A percentile compares a stretch with the other conserved stretches of the same genome.
Evolutionary conservation across 2,797 vertebrate genomes (phyloP).

Genomic region (Okamejei kenojei): DNA sequence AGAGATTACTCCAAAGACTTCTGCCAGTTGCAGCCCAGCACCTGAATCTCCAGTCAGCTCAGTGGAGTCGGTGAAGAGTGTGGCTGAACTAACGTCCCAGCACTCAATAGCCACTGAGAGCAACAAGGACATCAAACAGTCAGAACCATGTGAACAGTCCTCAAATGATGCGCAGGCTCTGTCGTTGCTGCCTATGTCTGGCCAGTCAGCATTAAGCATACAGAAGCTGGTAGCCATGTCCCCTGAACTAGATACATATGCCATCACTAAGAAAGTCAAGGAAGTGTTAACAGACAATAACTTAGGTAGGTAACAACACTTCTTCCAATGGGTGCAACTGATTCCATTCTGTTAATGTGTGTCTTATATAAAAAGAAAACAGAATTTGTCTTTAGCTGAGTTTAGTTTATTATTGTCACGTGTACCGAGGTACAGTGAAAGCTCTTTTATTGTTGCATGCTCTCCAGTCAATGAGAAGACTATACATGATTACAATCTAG

Average conservation of each 20-base stretch:
- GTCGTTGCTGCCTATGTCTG: conserved; percentile 71
- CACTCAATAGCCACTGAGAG: conserved; percentile 72
- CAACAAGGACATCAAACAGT: conserved; percentile 62
- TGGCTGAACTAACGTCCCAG: conserved; percentile 76
- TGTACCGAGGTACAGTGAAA: no score
- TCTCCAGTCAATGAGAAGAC: neutral
- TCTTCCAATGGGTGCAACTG: conserved; percentile 25
- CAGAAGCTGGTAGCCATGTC: conserved; percentile 92
- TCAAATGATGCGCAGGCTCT: conserved; percentile 70
- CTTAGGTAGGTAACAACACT: conserved; percentile 65
- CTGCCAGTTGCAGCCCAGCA: conserved; percentile 88
- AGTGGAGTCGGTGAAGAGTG: conserved; percentile 83
- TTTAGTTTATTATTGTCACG: no score
- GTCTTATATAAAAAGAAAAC: conserved; percentile 9
- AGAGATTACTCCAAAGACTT: conserved; percentile 93
- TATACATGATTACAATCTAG: no score
- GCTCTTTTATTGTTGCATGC: neutral
- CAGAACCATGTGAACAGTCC: conserved; percentile 62
- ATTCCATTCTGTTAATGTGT: neutral
- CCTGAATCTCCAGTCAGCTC: conserved; percentile 90
- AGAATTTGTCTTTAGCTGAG: neutral
- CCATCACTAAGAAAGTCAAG: conserved; percentile 94
- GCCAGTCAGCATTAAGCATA: conserved; percentile 81
- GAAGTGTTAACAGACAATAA: conserved; percentile 95
- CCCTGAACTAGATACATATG: conserved; percentile 87